These are phyloP conservation scores for Hemaris fuciformis DNA, from an alignment of 2,888 invertebrate genomes.

Conservation along the genomic window DNA sequence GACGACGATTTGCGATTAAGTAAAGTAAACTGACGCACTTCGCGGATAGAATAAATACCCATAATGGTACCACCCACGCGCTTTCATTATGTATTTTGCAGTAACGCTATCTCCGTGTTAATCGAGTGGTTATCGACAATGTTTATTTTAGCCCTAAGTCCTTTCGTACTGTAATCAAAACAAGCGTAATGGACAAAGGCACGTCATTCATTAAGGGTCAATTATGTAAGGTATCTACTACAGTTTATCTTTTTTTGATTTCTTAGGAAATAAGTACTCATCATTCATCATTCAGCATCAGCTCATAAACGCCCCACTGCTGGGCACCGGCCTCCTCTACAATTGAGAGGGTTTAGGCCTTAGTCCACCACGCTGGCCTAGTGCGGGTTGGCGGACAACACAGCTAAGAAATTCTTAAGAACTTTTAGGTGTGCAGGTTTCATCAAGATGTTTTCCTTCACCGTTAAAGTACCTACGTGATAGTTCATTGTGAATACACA, in stretches of 20 bases:
- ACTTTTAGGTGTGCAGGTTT: no score
- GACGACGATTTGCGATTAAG: slow-evolving; percentile 63
- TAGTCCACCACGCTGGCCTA: no score
- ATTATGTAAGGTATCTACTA: neutral
- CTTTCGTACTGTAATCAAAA: neutral
- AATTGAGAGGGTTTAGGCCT: no score
- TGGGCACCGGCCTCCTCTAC: no score
- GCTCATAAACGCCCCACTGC: no score
- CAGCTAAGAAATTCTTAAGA: no score
- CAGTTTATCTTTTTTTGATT: neutral
- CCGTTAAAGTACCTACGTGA: no score
- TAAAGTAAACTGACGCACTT: slow-evolving; percentile 73
- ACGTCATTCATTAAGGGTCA: neutral
- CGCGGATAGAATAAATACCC: slow-evolving; percentile 42
- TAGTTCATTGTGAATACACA: no score
- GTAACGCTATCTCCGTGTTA: slow-evolving; percentile 47
- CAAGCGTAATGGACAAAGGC: neutral
- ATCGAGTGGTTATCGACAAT: slow-evolving; percentile 38
- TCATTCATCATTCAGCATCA: no score
- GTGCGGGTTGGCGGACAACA: no score
- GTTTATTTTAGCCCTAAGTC: slow-evolving; percentile 21
- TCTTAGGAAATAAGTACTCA: no score
- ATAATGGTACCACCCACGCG: slow-evolving; percentile 58
- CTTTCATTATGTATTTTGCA: slow-evolving; percentile 51
- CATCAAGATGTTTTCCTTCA: no score